A percentile compares a stretch with the other conserved stretches of the same genome.
These are phyloP conservation scores for Petrolisthes cinctipes DNA, from an alignment of 2,888 invertebrate species.

Conservation along the genomic window DNA sequence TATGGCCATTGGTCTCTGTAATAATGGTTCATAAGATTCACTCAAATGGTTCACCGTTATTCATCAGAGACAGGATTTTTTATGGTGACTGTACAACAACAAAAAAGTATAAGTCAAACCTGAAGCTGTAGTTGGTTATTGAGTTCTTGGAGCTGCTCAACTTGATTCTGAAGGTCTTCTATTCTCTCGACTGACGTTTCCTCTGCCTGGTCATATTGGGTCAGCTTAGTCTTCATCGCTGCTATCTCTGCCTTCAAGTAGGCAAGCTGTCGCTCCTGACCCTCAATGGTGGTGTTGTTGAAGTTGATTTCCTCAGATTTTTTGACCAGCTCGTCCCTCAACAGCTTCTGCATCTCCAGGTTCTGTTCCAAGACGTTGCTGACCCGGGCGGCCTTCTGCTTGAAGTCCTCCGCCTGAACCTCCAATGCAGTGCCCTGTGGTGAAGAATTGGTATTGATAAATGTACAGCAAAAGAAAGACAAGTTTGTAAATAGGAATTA, in stretches of 20 bases:
- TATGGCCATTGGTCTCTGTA: too few species aligned
- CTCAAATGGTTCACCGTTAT: too few species aligned
- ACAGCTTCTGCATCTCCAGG: slow-evolving; percentile 54
- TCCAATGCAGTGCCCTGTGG: slow-evolving; percentile 47
- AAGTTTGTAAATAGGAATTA: not conserved
- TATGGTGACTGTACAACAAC: not conserved
- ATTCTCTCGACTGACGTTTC: slow-evolving; percentile 29
- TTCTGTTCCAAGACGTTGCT: slow-evolving; percentile 53
- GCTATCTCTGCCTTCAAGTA: slow-evolving; percentile 62
- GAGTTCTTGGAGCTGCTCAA: slow-evolving; percentile 44
- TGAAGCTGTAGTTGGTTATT: slow-evolving; percentile 50
- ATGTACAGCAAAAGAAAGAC: too few species aligned
- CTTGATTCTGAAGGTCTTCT: slow-evolving; percentile 36
- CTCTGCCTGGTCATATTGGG: slow-evolving; percentile 53
- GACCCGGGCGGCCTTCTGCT: slow-evolving; percentile 42
- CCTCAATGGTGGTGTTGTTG: slow-evolving; percentile 54
- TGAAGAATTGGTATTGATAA: not conserved
- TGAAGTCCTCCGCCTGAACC: slow-evolving; percentile 45
- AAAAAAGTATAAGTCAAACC: slow-evolving; percentile 16
- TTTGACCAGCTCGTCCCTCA: slow-evolving; percentile 53
- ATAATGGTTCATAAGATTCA: too few species aligned
- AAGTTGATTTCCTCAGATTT: slow-evolving; percentile 52
- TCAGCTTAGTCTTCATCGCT: slow-evolving; percentile 44
- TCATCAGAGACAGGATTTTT: too few species aligned
- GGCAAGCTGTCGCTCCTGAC: slow-evolving; percentile 46